These are phyloP conservation scores for Stigmatopora argus DNA, from an alignment of 2,113 vertebrate species.

Conservation along the genomic window DNA sequence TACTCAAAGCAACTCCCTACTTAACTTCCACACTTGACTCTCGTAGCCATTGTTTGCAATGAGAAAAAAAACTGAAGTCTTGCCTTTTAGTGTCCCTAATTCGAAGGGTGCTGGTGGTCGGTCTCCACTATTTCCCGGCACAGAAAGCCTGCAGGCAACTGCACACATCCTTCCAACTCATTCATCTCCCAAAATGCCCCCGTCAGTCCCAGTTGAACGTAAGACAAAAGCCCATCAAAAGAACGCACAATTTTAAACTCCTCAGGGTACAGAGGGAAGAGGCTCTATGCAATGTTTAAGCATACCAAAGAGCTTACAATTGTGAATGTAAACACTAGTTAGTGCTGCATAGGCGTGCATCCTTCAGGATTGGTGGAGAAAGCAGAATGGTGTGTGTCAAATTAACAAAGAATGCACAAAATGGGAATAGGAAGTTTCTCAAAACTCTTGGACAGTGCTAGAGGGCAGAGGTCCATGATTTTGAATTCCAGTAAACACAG, in stretches of 20 bases:
- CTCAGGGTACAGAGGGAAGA: slow-evolving; percentile 3
- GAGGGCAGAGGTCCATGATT: slow-evolving; percentile 34
- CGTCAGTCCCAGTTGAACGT: slow-evolving; percentile 17
- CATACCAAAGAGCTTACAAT: slow-evolving; percentile 23
- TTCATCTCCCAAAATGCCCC: slow-evolving; percentile 1
- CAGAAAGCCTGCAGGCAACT: slow-evolving; percentile 38
- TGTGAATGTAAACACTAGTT: slow-evolving; percentile 28
- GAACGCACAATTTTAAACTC: slow-evolving; percentile 31
- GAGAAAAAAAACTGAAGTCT: background rate
- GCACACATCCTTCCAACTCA: slow-evolving; percentile 28
- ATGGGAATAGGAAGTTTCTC: slow-evolving; percentile 37
- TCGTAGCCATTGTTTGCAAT: background rate
- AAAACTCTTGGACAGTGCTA: slow-evolving; percentile 30
- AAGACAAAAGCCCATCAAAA: slow-evolving; percentile 37
- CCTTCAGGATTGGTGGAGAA: slow-evolving; percentile 16
- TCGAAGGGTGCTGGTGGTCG: slow-evolving; percentile 24
- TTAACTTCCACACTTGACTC: background rate
- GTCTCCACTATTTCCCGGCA: slow-evolving; percentile 35
- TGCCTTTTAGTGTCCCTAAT: slow-evolving; percentile 41
- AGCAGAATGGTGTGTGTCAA: slow-evolving; percentile 27
- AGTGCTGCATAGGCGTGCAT: slow-evolving; percentile 14
- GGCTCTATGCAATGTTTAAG: slow-evolving; percentile 19
- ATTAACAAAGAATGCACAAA: slow-evolving; percentile 44
- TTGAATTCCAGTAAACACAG: slow-evolving; percentile 54
- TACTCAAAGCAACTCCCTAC: background rate